Evolutionary conservation across 2,113 vertebrate species (phyloP).

Genomic region (Hypanus sabinus): DNA sequence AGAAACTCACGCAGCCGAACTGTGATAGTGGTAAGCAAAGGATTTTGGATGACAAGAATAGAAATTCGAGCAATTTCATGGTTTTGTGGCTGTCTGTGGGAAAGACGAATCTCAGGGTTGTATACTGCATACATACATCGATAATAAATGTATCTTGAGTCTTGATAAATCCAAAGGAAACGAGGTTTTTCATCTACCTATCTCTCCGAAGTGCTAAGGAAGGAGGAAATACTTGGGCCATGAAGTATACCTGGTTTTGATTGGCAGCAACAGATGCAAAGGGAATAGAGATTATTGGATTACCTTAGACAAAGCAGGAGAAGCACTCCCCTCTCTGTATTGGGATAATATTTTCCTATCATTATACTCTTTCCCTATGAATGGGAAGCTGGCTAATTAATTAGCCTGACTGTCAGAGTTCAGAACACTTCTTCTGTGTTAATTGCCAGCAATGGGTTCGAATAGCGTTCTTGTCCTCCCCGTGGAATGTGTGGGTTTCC

Average conservation of each 20-base stretch:
- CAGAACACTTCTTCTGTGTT: background rate
- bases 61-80: background rate
- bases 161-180: background rate
- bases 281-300: background rate
- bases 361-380: background rate
- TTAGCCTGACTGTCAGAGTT: background rate
- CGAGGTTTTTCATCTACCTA: background rate
- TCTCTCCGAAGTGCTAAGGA: background rate
- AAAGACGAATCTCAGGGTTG: too few relatives aligned
- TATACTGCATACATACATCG: too few relatives aligned
- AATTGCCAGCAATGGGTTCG: background rate
- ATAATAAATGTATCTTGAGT: too few relatives aligned
- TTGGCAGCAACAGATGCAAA: background rate
- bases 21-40: background rate
- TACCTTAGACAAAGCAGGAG: background rate
- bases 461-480: too few relatives aligned
- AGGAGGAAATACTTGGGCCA: background rate
- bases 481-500: too few relatives aligned
- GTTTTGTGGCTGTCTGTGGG: too few relatives aligned
- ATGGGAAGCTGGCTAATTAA: background rate
- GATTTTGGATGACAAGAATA: background rate
- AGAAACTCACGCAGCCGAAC: background rate
- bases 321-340: background rate
- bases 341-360: background rate
- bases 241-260: background rate